Base-by-base conservation (phyloP, 2,888 invertebrate species). In the Enchytraeus crypticus region DNA sequence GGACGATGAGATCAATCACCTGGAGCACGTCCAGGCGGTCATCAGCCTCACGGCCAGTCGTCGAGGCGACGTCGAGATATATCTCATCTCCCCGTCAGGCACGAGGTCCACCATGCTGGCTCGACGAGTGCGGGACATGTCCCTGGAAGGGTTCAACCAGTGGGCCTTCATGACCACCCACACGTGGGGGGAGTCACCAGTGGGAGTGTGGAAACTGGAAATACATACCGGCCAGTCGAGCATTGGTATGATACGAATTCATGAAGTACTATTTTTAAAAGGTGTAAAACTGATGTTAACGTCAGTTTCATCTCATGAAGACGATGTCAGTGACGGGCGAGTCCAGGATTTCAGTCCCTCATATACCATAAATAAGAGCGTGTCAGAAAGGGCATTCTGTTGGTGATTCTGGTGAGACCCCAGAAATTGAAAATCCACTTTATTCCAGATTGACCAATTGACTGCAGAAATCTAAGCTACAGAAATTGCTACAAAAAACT, bases 131-230 rank as follows among this genome's bases (percentile, higher is more conserved):
- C 88, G 92, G 74, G 97, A 98, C 80, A 85, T 87, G 56, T 92
- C 93, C 11, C 85, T 72, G 4, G 77, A 89, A 56, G 97, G 97
- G 49, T 98, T 98, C 82, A 88, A 86, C 77, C 88, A 91, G 72
- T 98, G 98, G 98, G 96, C 97, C 59, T 98, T 98, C 82, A 97
- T 98, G 97, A 93, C 95, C 53, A 95, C 82, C 64, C 97, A 98
- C 81, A 91, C 88, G 77, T 98, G 98, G 98, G 97, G 97, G 23
- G 98, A 98, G 79, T 85, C 86, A 32, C 92, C 96, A 0, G 85
- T 89, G 67, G 98, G 98, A 47, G 84, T 85, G 66, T 98, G 98
- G 98, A 88, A 88, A 73, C 83, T 98, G 64, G 92, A 95, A 80
- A 90, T 98, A 64, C 92, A 92, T 45, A 69, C 64, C 57, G 59